A percentile compares a stretch with the other conserved stretches of the same genome.
These are phyloP conservation scores for Anisognathus igniventris DNA, from an alignment of 2,797 vertebrate genomes.

Conservation along the genomic window DNA sequence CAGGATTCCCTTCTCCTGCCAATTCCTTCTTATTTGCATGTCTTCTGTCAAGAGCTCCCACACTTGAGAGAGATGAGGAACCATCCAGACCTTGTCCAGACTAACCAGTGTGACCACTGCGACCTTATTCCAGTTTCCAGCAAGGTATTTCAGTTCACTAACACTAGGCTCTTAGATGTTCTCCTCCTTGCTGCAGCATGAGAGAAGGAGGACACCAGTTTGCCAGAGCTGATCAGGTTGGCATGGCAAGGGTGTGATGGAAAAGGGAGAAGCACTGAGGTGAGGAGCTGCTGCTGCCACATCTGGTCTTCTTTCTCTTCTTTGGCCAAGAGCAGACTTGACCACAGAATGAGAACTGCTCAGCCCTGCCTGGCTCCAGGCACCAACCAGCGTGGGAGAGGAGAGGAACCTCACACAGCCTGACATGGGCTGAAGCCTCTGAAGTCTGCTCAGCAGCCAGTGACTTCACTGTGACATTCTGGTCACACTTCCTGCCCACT, in stretches of 20 bases:
- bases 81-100: background rate
- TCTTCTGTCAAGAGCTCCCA: background rate
- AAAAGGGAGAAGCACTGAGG: background rate
- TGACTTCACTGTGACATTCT: background rate
- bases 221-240: background rate
- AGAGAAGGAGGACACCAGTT: background rate
- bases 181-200: background rate
- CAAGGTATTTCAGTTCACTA: background rate
- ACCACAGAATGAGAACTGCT: background rate
- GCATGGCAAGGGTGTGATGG: rapidly evolving
- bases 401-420: rapidly evolving
- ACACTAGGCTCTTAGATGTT: background rate
- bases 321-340: background rate
- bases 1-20: background rate
- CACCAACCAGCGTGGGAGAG: background rate
- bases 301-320: background rate
- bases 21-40: background rate
- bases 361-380: background rate
- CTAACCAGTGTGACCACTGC: background rate
- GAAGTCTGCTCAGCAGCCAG: background rate
- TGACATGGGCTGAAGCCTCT: background rate
- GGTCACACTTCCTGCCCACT: background rate
- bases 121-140: background rate
- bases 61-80: background rate
- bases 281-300: background rate